Evolutionary conservation across 2,113 vertebrate genomes (phyloP).

Genomic region (Pantherophis guttatus): DNA sequence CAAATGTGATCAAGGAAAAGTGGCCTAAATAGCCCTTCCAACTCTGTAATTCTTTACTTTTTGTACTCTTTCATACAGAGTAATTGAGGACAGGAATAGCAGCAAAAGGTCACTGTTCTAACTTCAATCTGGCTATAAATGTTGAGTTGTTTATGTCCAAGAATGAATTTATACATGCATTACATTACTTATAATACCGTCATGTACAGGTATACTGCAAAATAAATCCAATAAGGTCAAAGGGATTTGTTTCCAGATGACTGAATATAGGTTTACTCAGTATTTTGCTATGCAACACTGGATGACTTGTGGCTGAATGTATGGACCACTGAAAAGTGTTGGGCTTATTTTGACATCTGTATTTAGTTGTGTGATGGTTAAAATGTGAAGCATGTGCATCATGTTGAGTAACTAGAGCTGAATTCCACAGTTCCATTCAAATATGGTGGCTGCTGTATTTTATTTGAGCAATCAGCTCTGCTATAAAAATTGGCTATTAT

Average conservation of each 20-base stretch:
- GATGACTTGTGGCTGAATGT: background rate
- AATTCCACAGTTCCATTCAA: background rate
- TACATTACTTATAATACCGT: background rate
- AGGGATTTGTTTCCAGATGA: background rate
- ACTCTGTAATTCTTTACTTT: background rate
- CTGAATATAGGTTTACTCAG: background rate
- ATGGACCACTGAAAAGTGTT: background rate
- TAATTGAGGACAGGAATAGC: background rate
- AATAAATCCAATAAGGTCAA: background rate
- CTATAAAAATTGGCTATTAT: background rate
- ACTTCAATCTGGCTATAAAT: background rate
- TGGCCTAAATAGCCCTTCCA: background rate
- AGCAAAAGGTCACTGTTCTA: background rate
- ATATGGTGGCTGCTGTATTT: background rate
- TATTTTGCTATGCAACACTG: slow-evolving; percentile 19
- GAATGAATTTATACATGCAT: background rate
- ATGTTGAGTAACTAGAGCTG: background rate
- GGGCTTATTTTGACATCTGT: background rate
- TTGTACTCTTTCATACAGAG: background rate
- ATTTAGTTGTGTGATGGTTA: background rate
- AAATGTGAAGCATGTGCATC: background rate
- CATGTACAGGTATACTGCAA: background rate
- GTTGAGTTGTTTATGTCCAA: background rate
- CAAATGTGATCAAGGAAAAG: slow-evolving; percentile 12
- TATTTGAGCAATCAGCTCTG: background rate